Evolutionary conservation across 2,888 invertebrate genomes (phyloP).

Genomic region (Biston betularia): DNA sequence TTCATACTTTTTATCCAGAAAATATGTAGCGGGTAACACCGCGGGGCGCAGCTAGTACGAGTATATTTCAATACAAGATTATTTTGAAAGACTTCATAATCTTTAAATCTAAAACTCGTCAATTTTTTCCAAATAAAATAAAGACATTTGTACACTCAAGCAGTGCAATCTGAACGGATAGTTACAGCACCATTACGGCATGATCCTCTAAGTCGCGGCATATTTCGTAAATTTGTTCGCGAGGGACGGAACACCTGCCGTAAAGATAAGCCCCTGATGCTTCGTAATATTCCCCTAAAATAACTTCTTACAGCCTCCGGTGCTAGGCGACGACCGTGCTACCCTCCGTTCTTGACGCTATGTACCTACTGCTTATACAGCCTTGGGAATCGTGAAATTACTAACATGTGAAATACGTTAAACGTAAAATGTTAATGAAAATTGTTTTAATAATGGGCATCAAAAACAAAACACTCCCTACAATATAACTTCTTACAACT

Average conservation of each 20-base stretch:
- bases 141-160: constrained; percentile 20
- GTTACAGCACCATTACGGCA: constrained; percentile 51
- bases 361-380: constrained; percentile 52
- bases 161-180: constrained; percentile 36
- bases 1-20: no score
- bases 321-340: constrained; percentile 69
- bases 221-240: constrained; percentile 83
- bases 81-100: no score
- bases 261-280: constrained; percentile 85
- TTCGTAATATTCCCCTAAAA: constrained; percentile 84
- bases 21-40: no score
- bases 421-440: background rate
- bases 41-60: no score
- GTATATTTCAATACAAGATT: no score
- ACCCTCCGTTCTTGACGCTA: constrained; percentile 58
- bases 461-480: background rate
- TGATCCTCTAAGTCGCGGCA: constrained; percentile 82
- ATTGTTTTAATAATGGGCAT: background rate
- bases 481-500: no score
- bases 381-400: constrained; percentile 29
- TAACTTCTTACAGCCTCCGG: constrained; percentile 85
- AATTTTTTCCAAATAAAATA: background rate
- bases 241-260: constrained; percentile 82
- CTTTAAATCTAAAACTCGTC: no score
- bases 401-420: background rate